phyloP scores from a whole-genome alignment of 2,113 vertebrate genomes.

The Megaceryle torquata region DNA sequence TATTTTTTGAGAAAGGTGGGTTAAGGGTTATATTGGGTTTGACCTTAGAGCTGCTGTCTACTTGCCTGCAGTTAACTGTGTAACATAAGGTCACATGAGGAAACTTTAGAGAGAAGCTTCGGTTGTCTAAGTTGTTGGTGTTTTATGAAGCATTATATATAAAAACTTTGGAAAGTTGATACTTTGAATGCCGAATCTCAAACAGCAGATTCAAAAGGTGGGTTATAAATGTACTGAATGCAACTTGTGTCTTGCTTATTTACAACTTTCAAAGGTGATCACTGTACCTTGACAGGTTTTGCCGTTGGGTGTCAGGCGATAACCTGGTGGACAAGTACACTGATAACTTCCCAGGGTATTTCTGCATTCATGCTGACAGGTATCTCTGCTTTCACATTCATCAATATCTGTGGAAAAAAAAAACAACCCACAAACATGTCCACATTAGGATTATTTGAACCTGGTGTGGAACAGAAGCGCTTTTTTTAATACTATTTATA shows the following conservation, averaged over 20 bases:
- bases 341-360: slow-evolving; percentile 91
- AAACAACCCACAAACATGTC: background rate
- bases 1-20: background rate
- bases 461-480: background rate
- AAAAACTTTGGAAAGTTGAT: background rate
- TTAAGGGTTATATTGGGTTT: background rate
- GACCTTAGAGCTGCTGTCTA: background rate
- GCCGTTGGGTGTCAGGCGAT: slow-evolving; percentile 87
- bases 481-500: background rate
- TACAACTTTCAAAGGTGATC: background rate
- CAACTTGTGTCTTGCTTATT: background rate
- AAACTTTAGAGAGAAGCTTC: background rate
- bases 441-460: background rate
- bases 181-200: background rate
- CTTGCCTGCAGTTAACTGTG: background rate
- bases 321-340: slow-evolving; percentile 89
- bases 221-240: background rate
- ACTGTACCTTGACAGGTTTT: slow-evolving; percentile 92
- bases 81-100: background rate
- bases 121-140: background rate
- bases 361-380: slow-evolving; percentile 93
- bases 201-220: background rate
- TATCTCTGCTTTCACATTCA: slow-evolving; percentile 89
- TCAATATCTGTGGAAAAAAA: slow-evolving; percentile 83
- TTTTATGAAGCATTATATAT: background rate